phyloP scores from a whole-genome alignment of 2,888 invertebrate genomes.

The Bruchidius siliquastri region DNA sequence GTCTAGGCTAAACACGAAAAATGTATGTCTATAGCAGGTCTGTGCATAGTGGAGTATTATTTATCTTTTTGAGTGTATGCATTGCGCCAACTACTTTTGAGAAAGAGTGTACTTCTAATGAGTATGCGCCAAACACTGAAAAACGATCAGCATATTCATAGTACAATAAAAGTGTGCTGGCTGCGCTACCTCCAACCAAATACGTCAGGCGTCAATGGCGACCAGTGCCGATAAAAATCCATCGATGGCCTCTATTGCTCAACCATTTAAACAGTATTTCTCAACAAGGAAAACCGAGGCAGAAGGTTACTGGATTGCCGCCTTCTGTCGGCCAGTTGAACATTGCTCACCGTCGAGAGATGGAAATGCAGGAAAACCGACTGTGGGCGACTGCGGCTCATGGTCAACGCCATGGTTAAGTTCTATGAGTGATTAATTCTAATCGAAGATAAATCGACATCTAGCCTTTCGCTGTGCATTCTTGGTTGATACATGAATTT shows the following conservation, averaged over 20 bases:
- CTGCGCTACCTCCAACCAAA: conserved; percentile 26
- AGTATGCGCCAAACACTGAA: neutral
- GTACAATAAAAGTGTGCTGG: neutral
- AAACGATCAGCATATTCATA: neutral
- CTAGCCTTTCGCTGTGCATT: neutral
- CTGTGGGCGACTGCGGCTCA: conserved; percentile 26
- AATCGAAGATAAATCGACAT: conserved; percentile 1
- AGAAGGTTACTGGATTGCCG: conserved; percentile 38
- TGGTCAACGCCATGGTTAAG: conserved; percentile 46
- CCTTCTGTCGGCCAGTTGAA: conserved; percentile 22
- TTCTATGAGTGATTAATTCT: conserved; percentile 26
- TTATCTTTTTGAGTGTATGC: neutral
- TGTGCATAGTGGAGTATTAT: too few relatives aligned
- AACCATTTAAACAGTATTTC: conserved; percentile 37
- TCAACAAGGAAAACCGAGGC: conserved; percentile 40
- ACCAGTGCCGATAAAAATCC: conserved; percentile 36
- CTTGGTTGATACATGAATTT: neutral
- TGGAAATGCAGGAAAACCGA: neutral
- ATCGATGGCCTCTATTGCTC: conserved; percentile 37
- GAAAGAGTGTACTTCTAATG: neutral
- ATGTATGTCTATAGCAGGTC: too few relatives aligned
- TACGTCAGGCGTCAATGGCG: conserved; percentile 38
- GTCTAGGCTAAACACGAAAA: too few relatives aligned
- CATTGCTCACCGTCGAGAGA: conserved; percentile 1
- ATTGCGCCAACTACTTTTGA: neutral